Evolutionary conservation across 2,888 invertebrate genomes (phyloP).

Genomic region (Ellobium chinense): DNA sequence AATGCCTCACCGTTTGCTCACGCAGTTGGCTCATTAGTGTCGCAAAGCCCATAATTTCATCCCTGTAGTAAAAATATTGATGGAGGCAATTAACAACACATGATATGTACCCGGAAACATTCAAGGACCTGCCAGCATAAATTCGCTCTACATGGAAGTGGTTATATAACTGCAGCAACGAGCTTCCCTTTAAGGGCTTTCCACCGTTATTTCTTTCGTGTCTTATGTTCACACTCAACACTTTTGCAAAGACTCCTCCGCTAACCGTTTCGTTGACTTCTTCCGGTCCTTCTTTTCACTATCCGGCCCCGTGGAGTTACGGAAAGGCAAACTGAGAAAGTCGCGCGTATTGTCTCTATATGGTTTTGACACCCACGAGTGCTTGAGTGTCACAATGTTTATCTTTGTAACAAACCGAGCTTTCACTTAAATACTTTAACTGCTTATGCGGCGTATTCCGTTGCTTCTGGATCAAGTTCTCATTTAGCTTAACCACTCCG

Average conservation of each 20-base stretch:
- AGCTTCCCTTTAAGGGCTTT: background rate
- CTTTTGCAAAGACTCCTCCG: slow-evolving; percentile 5
- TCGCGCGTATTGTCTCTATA: background rate
- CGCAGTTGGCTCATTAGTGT: no score
- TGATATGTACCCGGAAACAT: background rate
- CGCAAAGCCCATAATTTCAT: no score
- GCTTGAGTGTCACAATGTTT: slow-evolving; percentile 31
- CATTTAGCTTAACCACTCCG: slow-evolving; percentile 18
- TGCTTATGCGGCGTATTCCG: background rate
- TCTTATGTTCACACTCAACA: background rate
- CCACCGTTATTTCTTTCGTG: background rate
- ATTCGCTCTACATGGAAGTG: background rate
- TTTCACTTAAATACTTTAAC: slow-evolving; percentile 12
- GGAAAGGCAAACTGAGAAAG: slow-evolving; percentile 13
- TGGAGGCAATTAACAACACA: no score
- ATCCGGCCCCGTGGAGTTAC: background rate
- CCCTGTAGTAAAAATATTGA: no score
- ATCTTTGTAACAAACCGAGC: slow-evolving; percentile 20
- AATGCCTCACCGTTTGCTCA: no score
- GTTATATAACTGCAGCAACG: background rate
- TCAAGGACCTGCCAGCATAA: background rate
- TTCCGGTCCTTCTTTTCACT: background rate
- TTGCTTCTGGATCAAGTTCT: slow-evolving; percentile 7
- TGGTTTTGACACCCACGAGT: slow-evolving; percentile 21
- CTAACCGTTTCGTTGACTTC: slow-evolving; percentile 15